Conservation (phyloP, 2,113 vertebrate genomes). For the Canis aureus region DNA sequence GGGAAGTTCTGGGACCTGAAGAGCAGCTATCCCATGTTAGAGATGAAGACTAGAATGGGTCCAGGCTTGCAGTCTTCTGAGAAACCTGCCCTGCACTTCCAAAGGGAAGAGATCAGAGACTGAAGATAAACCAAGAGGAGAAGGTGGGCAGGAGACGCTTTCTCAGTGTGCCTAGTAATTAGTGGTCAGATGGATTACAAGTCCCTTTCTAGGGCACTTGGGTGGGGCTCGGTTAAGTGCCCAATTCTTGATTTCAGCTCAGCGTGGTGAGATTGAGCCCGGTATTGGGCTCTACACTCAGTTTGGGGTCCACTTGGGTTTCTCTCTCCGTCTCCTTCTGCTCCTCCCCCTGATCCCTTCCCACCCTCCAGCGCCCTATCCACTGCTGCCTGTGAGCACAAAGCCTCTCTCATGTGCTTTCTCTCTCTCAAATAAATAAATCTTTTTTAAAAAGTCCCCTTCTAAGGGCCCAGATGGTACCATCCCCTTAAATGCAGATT, state of each 20-base stretch:
- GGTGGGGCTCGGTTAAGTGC: background rate
- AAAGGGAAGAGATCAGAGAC: background rate
- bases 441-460: background rate
- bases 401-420: no score
- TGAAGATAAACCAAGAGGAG: background rate
- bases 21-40: background rate
- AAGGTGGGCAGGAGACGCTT: background rate
- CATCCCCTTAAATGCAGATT: background rate
- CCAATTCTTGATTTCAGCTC: background rate
- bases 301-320: background rate
- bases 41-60: background rate
- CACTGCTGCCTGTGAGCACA: background rate
- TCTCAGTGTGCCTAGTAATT: background rate
- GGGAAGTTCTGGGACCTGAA: background rate
- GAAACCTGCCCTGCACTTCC: background rate
- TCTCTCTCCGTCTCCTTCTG: background rate
- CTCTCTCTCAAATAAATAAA: background rate
- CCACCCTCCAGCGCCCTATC: background rate
- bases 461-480: background rate
- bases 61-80: background rate
- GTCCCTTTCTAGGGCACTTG: background rate
- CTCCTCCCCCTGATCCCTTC: background rate
- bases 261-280: background rate
- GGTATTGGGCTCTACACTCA: background rate
- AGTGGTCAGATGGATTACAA: background rate